Percentiles rank a stretch among this genome's conserved stretches.
These are phyloP conservation scores for Drosophila subobscura DNA, from an alignment of 1,140 invertebrate species.

Conservation along the genomic window DNA sequence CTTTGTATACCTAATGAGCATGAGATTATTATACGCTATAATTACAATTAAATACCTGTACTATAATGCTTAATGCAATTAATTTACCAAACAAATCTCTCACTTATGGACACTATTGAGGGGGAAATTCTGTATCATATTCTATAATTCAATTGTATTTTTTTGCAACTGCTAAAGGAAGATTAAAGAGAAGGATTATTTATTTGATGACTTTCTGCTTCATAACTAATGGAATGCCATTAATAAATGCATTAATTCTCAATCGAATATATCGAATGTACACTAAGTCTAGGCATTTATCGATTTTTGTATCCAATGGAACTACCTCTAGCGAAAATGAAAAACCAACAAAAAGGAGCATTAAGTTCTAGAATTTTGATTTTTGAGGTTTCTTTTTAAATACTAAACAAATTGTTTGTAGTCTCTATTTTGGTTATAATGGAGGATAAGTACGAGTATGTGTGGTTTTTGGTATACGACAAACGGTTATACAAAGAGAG, in stretches of 20 bases:
- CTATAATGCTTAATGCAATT: slow-evolving; percentile 40
- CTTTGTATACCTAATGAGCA: slow-evolving; percentile 21
- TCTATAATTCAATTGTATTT: slow-evolving; percentile 10
- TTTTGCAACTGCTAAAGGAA: slow-evolving; percentile 58
- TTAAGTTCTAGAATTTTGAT: slow-evolving; percentile 18
- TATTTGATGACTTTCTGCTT: slow-evolving; percentile 47
- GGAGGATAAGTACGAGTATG: slow-evolving; percentile 36
- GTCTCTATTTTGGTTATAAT: slow-evolving; percentile 41
- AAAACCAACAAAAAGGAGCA: slow-evolving; percentile 23
- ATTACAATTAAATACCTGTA: slow-evolving; percentile 40
- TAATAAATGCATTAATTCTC: slow-evolving; percentile 51
- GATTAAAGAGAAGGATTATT: slow-evolving; percentile 62
- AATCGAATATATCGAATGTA: slow-evolving; percentile 44
- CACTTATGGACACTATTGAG: slow-evolving; percentile 42
- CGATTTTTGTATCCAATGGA: slow-evolving; percentile 9
- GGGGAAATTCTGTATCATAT: no score
- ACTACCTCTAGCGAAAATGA: slow-evolving; percentile 33
- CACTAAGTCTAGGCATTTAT: slow-evolving; percentile 38
- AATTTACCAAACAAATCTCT: slow-evolving; percentile 65
- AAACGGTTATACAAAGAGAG: slow-evolving; percentile 53
- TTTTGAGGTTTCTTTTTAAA: slow-evolving; percentile 34
- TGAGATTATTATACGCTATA: slow-evolving; percentile 23
- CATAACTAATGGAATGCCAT: slow-evolving; percentile 57
- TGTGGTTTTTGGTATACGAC: slow-evolving; percentile 61
- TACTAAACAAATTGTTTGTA: slow-evolving; percentile 33